Percentiles rank a stretch among this genome's conserved stretches.
These are phyloP conservation scores for Cairina moschata DNA, from an alignment of 2,113 vertebrate species.

Conservation along the genomic window DNA sequence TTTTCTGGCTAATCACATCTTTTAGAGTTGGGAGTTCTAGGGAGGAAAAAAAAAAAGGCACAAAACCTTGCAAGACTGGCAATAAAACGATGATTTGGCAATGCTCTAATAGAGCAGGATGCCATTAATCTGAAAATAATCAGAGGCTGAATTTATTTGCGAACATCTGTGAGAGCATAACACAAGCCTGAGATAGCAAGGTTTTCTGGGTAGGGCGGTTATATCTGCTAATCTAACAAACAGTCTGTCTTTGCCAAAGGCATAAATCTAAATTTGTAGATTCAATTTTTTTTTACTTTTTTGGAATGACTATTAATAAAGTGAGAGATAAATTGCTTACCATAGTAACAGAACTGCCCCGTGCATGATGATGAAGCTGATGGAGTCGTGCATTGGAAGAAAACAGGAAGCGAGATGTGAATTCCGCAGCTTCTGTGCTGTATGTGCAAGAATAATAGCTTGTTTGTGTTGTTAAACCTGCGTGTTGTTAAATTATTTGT, in stretches of 20 bases:
- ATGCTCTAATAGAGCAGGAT: conserved; percentile 23
- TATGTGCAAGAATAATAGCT: not conserved
- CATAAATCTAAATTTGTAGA: conserved; percentile 36
- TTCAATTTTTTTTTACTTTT: not conserved
- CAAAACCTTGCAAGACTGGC: conserved; percentile 13
- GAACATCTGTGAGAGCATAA: conserved; percentile 50
- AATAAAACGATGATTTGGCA: conserved; percentile 49
- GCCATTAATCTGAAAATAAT: conserved; percentile 62
- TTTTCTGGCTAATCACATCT: not conserved
- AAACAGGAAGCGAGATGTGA: not conserved
- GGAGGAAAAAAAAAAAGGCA: not conserved
- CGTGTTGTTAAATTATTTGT: not conserved
- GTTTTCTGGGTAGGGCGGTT: conserved; percentile 5
- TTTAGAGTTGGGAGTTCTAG: not conserved
- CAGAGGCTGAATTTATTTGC: conserved; percentile 34
- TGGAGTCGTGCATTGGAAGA: not conserved
- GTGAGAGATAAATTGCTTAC: not conserved
- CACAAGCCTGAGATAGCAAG: not conserved
- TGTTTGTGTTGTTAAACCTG: not conserved
- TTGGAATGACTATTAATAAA: conserved; percentile 48
- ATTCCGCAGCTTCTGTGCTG: not conserved
- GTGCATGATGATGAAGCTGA: not conserved
- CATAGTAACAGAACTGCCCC: not conserved
- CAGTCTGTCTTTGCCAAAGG: conserved; percentile 29
- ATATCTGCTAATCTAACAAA: conserved; percentile 3